Conservation (phyloP, 2,888 invertebrate genomes). For the Epirrita christyi region DNA sequence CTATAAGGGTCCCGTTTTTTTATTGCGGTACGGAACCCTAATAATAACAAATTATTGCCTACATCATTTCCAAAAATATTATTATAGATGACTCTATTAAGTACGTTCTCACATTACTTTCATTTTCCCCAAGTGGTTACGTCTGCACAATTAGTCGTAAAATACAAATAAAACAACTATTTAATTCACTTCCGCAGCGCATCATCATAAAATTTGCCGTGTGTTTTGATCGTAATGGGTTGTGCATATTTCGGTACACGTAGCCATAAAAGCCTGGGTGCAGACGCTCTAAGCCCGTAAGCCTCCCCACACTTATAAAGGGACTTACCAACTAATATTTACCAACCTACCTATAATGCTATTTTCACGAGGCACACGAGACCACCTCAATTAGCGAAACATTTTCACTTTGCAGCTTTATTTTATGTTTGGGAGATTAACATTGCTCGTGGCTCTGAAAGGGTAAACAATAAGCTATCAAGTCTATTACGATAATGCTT, state of each 20-base stretch:
- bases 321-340: slow-evolving; percentile 68
- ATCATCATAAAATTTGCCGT: slow-evolving; percentile 47
- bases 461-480: slow-evolving; percentile 18
- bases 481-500: neutral
- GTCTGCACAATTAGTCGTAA: slow-evolving; percentile 17
- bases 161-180: slow-evolving; percentile 23
- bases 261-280: slow-evolving; percentile 52
- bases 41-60: too few relatives aligned
- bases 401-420: slow-evolving; percentile 48
- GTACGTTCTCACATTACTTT: neutral
- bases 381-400: slow-evolving; percentile 58
- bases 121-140: neutral
- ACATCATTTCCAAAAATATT: too few relatives aligned
- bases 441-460: slow-evolving; percentile 26
- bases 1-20: too few relatives aligned
- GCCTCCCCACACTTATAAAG: slow-evolving; percentile 50
- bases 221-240: slow-evolving; percentile 55
- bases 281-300: slow-evolving; percentile 53
- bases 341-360: slow-evolving; percentile 50
- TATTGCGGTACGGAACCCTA: too few relatives aligned
- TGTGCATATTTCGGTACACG: slow-evolving; percentile 43
- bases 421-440: slow-evolving; percentile 38
- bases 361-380: slow-evolving; percentile 51
- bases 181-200: slow-evolving; percentile 25
- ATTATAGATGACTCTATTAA: neutral